Conservation (phyloP, 1,140 invertebrate species). For the Drosophila fuyamai region DNA sequence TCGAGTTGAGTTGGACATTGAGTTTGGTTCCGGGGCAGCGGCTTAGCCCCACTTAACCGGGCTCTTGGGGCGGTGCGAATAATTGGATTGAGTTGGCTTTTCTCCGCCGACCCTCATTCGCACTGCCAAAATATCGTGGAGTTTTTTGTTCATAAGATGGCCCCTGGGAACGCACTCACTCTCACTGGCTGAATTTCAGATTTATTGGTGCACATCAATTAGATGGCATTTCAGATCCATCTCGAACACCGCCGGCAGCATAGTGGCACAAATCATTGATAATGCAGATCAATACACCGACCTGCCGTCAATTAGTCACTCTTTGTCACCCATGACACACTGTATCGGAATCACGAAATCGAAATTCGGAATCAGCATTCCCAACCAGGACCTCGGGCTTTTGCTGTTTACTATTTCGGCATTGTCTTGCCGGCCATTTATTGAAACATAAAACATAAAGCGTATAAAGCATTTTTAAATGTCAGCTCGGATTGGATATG, state of each 20-base stretch:
- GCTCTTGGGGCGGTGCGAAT: slow-evolving; percentile 39
- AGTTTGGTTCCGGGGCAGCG: slow-evolving; percentile 32
- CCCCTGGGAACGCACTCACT: slow-evolving; percentile 23
- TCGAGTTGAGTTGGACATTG: slow-evolving; percentile 15
- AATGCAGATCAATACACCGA: slow-evolving; percentile 69
- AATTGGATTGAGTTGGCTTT: slow-evolving; percentile 55
- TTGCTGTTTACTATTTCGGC: slow-evolving; percentile 68
- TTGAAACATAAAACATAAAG: slow-evolving; percentile 79
- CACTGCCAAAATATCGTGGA: slow-evolving; percentile 31
- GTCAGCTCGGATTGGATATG: slow-evolving; percentile 55
- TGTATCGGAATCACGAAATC: slow-evolving; percentile 36
- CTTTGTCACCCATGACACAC: slow-evolving; percentile 42
- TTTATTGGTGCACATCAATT: slow-evolving; percentile 77
- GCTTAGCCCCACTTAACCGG: slow-evolving; percentile 50
- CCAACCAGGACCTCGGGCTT: slow-evolving; percentile 15
- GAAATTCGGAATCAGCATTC: slow-evolving; percentile 43
- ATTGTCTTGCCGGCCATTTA: slow-evolving; percentile 66
- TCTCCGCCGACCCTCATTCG: slow-evolving; percentile 31
- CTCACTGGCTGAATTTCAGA: slow-evolving; percentile 43
- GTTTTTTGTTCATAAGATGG: background rate
- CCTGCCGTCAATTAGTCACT: slow-evolving; percentile 69
- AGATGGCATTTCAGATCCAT: slow-evolving; percentile 45
- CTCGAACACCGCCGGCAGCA: slow-evolving; percentile 36
- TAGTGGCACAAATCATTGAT: slow-evolving; percentile 72
- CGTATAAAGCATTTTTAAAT: slow-evolving; percentile 75